Evolutionary conservation across 2,888 invertebrate species (phyloP).

Genomic region (Tenodera sinensis): DNA sequence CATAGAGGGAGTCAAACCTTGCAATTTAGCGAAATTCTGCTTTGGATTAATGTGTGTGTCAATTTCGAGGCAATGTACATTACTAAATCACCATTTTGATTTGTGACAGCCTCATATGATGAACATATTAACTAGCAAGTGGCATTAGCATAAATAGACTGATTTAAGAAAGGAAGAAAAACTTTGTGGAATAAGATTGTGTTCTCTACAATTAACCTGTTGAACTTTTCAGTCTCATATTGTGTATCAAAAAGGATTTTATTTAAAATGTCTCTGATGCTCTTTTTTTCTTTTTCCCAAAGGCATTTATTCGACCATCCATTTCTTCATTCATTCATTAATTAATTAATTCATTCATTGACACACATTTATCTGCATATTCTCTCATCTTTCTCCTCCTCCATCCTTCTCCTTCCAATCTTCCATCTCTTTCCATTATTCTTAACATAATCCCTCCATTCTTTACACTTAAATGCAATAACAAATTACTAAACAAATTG

Average conservation of each 20-base stretch:
- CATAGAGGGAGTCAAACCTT: neutral
- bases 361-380: neutral
- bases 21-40: neutral
- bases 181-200: neutral
- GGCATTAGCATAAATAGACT: neutral
- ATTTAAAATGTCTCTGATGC: neutral
- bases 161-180: neutral
- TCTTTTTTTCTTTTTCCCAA: neutral
- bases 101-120: neutral
- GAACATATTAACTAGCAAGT: neutral
- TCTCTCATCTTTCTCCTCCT: neutral
- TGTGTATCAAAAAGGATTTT: neutral
- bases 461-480: neutral
- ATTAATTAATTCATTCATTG: no score
- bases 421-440: neutral
- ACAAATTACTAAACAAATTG: neutral
- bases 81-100: neutral
- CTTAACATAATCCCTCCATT: neutral
- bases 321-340: neutral
- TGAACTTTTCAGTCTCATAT: neutral
- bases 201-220: no score
- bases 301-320: no score
- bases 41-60: neutral
- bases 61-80: neutral
- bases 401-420: neutral